Evolutionary conservation across 2,888 invertebrate species (phyloP), one percentile per base, ranked within the genome.

Genomic region (Tetragnatha montana): DNA sequence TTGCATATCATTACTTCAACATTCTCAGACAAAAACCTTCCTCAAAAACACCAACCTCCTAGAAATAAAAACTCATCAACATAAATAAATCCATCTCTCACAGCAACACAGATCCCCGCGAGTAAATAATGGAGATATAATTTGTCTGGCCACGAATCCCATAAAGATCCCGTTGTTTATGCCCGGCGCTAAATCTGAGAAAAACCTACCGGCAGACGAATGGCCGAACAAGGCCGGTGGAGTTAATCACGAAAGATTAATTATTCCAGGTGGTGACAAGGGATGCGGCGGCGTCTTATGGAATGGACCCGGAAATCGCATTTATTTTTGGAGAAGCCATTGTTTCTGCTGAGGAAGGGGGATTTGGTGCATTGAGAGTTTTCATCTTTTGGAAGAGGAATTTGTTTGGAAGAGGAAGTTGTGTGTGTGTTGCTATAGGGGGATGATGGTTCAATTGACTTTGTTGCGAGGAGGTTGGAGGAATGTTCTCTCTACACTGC

Each of bases 221-320:
- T 89, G 89, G 89, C 51, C 81, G 10, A 51, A 71, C 85, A 73
- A 73, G 81, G 35, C 76, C 80, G 22, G 47, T 22, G 0, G 81
- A 85, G 81, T 89, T 89, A 89, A 89, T 89, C 89, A 89, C 76
- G 68, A 75, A 89, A 78, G 89, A 89, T 89, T 89, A 85, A 89
- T 89, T 89, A 76, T 19, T 49, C 68, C 89, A 84, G 89, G 89
- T 85, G 89, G 70, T 74, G 88, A 88, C 69, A 60, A 17, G 60
- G 68, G 74, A 68, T 35, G 51, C 49, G 47, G 70, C 35, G 81
- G 50, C 21, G 22, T 17, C 49, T n/a, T 22, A 22, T 14, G 60
- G 74, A 49, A 47, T 35, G 22, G 47, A 70, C 19, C 6, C 60
- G 83, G 60, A 35, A 73, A 79, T 79, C 49, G 79, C 71, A 80